Conservation (phyloP, 2,888 invertebrate genomes). For the Eurois occulta region DNA sequence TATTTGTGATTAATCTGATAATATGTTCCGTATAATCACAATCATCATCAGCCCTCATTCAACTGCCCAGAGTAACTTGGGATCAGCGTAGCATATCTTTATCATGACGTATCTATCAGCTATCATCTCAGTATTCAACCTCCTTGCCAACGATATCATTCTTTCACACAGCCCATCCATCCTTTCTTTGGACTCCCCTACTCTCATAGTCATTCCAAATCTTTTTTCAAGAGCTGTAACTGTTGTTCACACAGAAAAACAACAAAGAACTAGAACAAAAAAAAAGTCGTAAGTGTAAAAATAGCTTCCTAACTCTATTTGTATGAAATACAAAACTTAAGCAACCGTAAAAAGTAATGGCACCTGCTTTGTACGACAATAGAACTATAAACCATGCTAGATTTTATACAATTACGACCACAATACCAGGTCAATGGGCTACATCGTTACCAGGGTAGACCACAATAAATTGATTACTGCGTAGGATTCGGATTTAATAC, state of each 20-base stretch:
- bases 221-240: slow-evolving; percentile 3
- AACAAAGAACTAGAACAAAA: neutral
- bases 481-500: slow-evolving; percentile 23
- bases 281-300: slow-evolving; percentile 6
- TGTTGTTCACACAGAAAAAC: slow-evolving; percentile 12
- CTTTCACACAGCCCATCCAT: neutral
- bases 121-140: neutral
- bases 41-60: neutral
- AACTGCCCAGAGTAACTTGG: neutral
- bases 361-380: slow-evolving; percentile 57
- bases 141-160: neutral
- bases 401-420: slow-evolving; percentile 30
- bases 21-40: neutral
- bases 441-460: slow-evolving; percentile 20
- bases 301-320: slow-evolving; percentile 14
- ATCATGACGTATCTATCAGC: neutral
- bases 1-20: neutral
- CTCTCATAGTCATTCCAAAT: neutral
- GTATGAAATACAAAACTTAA: slow-evolving; percentile 33
- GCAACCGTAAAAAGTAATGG: slow-evolving; percentile 38
- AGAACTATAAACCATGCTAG: slow-evolving; percentile 31
- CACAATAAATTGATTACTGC: slow-evolving; percentile 16
- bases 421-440: slow-evolving; percentile 26
- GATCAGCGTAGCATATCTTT: neutral
- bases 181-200: too few species aligned